Base-by-base conservation (phyloP, 2,888 invertebrate species). In the Pharmacophagus antenor region DNA sequence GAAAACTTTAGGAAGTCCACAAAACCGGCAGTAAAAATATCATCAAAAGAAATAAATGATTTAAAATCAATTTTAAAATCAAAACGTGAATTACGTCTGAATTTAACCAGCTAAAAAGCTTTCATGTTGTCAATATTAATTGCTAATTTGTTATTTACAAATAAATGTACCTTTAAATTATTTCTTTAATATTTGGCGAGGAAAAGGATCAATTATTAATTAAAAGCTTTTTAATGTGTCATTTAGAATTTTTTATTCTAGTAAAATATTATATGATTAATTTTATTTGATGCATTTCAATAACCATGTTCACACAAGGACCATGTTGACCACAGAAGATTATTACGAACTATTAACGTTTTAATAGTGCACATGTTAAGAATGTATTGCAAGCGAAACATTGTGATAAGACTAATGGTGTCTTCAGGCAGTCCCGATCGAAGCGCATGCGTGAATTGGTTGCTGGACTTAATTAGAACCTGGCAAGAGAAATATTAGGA, bases 61-160 rank as follows among this genome's bases (percentile, higher is more conserved):
- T 74, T 93, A 56, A 90, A 87, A 71, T 88, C 82, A 64, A 76
- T 81, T 63, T 79, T 92, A 65, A 82, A 91, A 65, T 87, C 92
- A 62, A 92, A 90, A 66, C 82, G 90, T 67, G 85, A 78, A 62
- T 68, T 85, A 63, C 77, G 88, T 42, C 70, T 77, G 23, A 70
- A 74, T 64, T 62, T 80, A 22, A 67, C 67, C 47, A 61, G 25
- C 56, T 69, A 64, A 53, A 57, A 52, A n/a, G 18, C 1, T 46
- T 42, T 42, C 17, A 3, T 18, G 7, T 46, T 20, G 2, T 3
- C 10, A 21, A 42, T 42, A 3, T 31, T 31, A 3, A 31, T 42
- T 17, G 15, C 17, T 0, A 5, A 42, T 17, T 42, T 42, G 2
- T 41, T 42, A 0, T 18, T 31, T 15, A 31, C 3, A 3, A 37